Percentiles rank a stretch among this genome's conserved stretches.
These are phyloP conservation scores for Colletes gigas DNA, from an alignment of 1,140 invertebrate species.

Conservation along the genomic window DNA sequence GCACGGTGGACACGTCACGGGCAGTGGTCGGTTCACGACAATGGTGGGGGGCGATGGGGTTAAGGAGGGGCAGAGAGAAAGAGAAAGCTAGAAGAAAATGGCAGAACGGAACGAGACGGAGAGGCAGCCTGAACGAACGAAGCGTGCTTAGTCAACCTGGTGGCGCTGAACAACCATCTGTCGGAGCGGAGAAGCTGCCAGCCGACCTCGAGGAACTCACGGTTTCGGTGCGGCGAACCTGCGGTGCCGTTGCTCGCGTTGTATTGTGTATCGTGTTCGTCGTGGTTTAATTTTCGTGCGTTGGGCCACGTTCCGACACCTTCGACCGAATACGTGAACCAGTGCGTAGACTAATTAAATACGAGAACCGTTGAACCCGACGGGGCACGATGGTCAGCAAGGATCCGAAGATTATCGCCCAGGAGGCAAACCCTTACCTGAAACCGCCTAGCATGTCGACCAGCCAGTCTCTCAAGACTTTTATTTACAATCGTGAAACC, in stretches of 20 bases:
- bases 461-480: constrained; percentile 76
- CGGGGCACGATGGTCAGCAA: constrained; percentile 66
- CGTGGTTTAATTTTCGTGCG: neutral
- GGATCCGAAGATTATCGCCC: constrained; percentile 62
- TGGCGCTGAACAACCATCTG: constrained; percentile 64
- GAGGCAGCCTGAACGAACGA: constrained; percentile 42
- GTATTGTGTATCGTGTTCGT: neutral
- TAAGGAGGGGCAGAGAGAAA: constrained; percentile 47
- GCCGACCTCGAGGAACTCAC: constrained; percentile 38
- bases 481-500: constrained; percentile 87
- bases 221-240: constrained; percentile 19
- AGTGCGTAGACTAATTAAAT: constrained; percentile 18
- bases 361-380: no score
- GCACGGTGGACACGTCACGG: constrained; percentile 45
- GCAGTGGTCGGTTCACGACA: constrained; percentile 24
- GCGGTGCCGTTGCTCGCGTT: constrained; percentile 20
- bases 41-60: constrained; percentile 26
- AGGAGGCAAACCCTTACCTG: constrained; percentile 74
- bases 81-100: constrained; percentile 25
- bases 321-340: constrained; percentile 2
- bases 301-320: neutral
- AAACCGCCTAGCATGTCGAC: constrained; percentile 72
- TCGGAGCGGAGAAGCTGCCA: constrained; percentile 40
- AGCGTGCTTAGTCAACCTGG: constrained; percentile 75
- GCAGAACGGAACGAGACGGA: constrained; percentile 31